A percentile compares a stretch with the other conserved stretches of the same genome.
These are phyloP conservation scores for Nephrotoma appendiculata DNA, from an alignment of 2,888 invertebrate genomes.

Conservation along the genomic window DNA sequence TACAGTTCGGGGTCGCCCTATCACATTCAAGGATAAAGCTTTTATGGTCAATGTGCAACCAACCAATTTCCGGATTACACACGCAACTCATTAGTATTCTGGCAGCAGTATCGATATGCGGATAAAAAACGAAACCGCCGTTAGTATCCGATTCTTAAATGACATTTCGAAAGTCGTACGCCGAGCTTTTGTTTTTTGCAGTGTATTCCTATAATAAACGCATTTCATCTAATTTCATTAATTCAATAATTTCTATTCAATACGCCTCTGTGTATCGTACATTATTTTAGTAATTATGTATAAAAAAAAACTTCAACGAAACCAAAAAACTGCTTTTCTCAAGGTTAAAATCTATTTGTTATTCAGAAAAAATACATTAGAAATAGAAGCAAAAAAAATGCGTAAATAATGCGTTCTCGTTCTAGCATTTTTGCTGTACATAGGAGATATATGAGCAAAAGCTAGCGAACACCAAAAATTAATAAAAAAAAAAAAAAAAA, in stretches of 20 bases:
- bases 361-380: not conserved
- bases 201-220: not conserved
- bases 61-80: too few relatives aligned
- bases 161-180: not conserved
- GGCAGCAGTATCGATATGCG: too few relatives aligned
- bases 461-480: not conserved
- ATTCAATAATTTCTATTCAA: not conserved
- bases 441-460: not conserved
- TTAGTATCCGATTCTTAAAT: not conserved
- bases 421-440: not conserved
- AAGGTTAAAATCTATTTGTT: constrained; percentile 1
- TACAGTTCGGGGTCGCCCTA: too few relatives aligned
- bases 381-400: not conserved
- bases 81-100: too few relatives aligned
- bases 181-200: not conserved
- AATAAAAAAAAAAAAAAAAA: not conserved
- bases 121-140: too few relatives aligned
- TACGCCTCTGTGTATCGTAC: not conserved
- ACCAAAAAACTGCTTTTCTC: constrained; percentile 3
- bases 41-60: too few relatives aligned
- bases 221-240: not conserved
- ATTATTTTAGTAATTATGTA: not conserved
- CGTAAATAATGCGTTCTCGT: not conserved
- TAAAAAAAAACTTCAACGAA: not conserved
- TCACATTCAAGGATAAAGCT: too few relatives aligned